Evolutionary conservation across 37 sponge, comb jelly and placozoan species (phyloP), one percentile per base, ranked within the genome.

Genomic region (Theonella swinhoei): DNA sequence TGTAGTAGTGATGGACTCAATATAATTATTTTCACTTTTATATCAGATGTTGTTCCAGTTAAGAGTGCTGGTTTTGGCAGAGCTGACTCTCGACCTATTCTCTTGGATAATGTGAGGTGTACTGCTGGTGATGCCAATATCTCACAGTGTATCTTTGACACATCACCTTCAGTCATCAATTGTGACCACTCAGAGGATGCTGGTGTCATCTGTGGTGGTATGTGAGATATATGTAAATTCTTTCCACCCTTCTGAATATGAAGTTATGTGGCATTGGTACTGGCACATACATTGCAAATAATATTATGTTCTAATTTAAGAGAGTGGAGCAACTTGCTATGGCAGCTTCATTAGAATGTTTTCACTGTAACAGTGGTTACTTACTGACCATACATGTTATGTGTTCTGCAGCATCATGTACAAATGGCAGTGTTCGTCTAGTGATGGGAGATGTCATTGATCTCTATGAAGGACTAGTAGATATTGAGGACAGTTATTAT

Each of bases 131-230:
- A 85, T 31, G 19, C 14, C 0, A 36, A 3, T n/a, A 63, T 85
- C 8, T 43, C 33, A 28, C 62, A 75, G 4, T 85, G 85, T 39
- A 25, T 1, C 33, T 39, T 20, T 8, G n/a, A n/a, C n/a, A n/a
- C n/a, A n/a, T 17, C 30, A 24, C 32, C 59, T 7, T n/a, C 29
- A 20, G 33, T 32, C 77, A 41, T 61, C 26, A 38, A 59, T 0
- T 85, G 85, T 35, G 72, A 70, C 35, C 85, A 85, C 64, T 36
- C 85, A 3, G 71, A 78, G 64, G 85, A 85, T 85, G 85, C 85
- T 25, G 78, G 79, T 4, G 78, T 85, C 19, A 61, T 35, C 22
- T 85, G 85, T 85, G 62, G 9, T n/a, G n/a, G n/a, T n/a, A n/a
- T n/a, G n/a, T n/a, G n/a, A n/a, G n/a, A n/a, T n/a, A n/a, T n/a